Base-by-base conservation (phyloP, 2,888 invertebrate genomes). In the Trichopoda pennipes region DNA sequence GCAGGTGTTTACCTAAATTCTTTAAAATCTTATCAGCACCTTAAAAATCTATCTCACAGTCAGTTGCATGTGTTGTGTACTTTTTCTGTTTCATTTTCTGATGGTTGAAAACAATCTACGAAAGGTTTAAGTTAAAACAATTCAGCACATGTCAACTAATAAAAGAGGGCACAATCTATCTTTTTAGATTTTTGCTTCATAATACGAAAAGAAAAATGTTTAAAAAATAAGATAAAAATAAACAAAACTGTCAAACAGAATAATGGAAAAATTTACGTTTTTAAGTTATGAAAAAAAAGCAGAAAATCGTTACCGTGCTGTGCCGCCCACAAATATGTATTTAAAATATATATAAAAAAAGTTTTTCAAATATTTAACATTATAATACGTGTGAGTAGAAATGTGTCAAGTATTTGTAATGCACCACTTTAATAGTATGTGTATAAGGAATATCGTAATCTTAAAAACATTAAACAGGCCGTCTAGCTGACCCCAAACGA, bases 141-240 rank as follows among this genome's bases (percentile, higher is more conserved):
- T 81, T 81, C 81, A 81, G 84, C 88, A 88, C 88, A 86, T 89
- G 88, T 85, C 87, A 85, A 84, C 64, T 85, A 85, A 85, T 86
- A 87, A 85, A 84, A 83, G 85, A 85, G 85, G 79, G 84, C 83
- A 81, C 86, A 88, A 88, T 88, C 86, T 87, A 77, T 83, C 77
- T 77, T 77, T 70, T 73, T 35, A 14, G 17, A 21, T 58, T 56
- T 61, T 51, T 17, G 23, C 19, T 66, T 51, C 53, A 28, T 8
- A 53, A 42, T 38, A 49, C 21, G 4, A 38, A 51, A 75, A 47
- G 17, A 58, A 14, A 64, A 23, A 53, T 28, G 44, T 7, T 6
- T 3, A 7, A 38, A 51, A 74, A 47, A 23, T 53, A 16, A 64
- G 17, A 53, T 28, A 53, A 12, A 12, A 38, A 38, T 38, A 38